These are phyloP conservation scores for Propsilocerus akamusi DNA, from an alignment of 1,140 invertebrate genomes.

Conservation along the genomic window DNA sequence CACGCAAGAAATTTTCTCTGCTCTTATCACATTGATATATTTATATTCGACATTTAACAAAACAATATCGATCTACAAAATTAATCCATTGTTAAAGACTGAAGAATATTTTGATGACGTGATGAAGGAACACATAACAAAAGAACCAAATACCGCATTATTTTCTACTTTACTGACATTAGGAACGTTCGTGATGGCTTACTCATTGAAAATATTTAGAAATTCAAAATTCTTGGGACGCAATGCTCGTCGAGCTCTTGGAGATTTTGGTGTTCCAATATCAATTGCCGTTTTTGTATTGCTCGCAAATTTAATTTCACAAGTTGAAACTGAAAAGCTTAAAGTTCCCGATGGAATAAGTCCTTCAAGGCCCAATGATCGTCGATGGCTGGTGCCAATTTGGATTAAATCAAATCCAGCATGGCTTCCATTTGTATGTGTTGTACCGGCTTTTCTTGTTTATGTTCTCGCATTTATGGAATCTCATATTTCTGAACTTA, in stretches of 20 bases:
- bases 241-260: conserved; percentile 64
- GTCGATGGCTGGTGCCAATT: conserved; percentile 64
- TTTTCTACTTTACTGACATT: conserved; percentile 74
- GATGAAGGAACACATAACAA: conserved; percentile 13
- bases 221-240: conserved; percentile 84
- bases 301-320: conserved; percentile 47
- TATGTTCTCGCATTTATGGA: conserved; percentile 90
- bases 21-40: conserved; percentile 77
- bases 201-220: conserved; percentile 71
- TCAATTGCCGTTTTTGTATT: conserved; percentile 74
- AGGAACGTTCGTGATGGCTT: conserved; percentile 77
- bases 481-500: conserved; percentile 83
- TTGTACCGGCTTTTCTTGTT: conserved; percentile 66
- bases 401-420: conserved; percentile 39
- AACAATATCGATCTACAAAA: conserved; percentile 42
- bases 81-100: conserved; percentile 44
- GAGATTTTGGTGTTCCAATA: conserved; percentile 86
- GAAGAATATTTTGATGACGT: too few relatives aligned
- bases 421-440: conserved; percentile 55
- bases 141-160: conserved; percentile 75
- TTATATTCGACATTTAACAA: conserved; percentile 69
- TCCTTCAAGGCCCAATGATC: conserved; percentile 40
- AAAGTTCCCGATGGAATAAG: conserved; percentile 60
- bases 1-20: conserved; percentile 86
- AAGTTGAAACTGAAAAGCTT: conserved; percentile 65